Evolutionary conservation across 2,797 vertebrate species (phyloP), one percentile per base, ranked within the genome.

Genomic region (Xiphorhynchus erythropygius): DNA sequence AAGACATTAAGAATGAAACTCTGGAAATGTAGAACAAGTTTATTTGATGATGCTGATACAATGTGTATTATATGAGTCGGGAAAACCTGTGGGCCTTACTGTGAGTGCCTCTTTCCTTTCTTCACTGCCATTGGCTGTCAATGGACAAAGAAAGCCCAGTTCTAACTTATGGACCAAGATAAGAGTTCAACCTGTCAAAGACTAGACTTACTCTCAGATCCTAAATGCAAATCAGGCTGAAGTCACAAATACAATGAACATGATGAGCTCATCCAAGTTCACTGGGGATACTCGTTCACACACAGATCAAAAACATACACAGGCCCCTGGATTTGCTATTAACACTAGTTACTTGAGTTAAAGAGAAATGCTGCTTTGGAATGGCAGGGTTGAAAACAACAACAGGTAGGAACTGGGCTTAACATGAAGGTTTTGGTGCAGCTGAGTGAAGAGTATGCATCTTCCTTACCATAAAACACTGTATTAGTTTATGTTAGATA

Each of bases 21-120:
- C 83, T 89, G 79, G 49, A 94, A 96, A 93, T 23, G 50, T 12
- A 85, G 88, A 80, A 52, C 74, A 70, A 87, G 92, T 75, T 83
- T 76, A 85, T 94, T 87, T 75, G 92, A 91, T 97, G 46, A 32
- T 62, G 60, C 53, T 74, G 92, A 93, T 94, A 94, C 5, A 88
- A 67, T 0, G 0, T 92, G 64, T 57, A 47, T 91, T 85, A 57
- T 82, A 81, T 80, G 82, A 94, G 60, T n/a, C 79, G 28, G 17
- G 50, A 86, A 84, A 62, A 88, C 22, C 57, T 87, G 35, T 85
- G 49, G 68, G 77, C 55, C 44, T 65, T 41, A 27, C 44, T 84
- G 39, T 63, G 69, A 80, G 30, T 75, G 84, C 62, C 78, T 93
- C 52, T 15, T 86, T 84, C 59, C 11, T 69, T 89, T 49, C n/a